These are phyloP conservation scores for Scrobipalpa atriplicella DNA, from an alignment of 2,888 invertebrate species.

Conservation along the genomic window DNA sequence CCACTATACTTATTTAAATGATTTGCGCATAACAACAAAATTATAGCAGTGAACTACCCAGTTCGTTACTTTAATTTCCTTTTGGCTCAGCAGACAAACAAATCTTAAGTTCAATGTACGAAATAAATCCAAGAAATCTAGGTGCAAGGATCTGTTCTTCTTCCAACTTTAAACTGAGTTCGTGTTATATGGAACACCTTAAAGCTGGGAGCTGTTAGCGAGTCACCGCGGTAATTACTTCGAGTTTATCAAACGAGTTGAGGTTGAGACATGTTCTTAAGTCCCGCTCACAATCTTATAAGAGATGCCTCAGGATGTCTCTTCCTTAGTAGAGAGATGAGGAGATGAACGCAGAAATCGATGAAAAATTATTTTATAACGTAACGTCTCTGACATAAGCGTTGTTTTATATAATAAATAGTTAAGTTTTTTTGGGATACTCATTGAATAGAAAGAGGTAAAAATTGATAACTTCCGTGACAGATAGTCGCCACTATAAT, in stretches of 20 bases:
- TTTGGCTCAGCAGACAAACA: not conserved
- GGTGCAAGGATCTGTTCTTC: not conserved
- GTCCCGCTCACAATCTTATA: not conserved
- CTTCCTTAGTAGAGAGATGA: no score
- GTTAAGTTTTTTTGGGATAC: no score
- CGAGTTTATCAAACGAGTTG: conserved; percentile 13
- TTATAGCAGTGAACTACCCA: not conserved
- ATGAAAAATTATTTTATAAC: not conserved
- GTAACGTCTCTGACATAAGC: no score
- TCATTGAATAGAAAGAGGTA: no score
- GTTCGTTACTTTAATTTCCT: not conserved
- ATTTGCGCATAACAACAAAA: no score
- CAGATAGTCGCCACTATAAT: no score
- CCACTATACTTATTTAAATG: no score
- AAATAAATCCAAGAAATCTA: conserved; percentile 3
- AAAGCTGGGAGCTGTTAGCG: not conserved
- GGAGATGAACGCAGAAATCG: not conserved
- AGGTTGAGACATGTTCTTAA: not conserved
- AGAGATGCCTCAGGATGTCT: not conserved
- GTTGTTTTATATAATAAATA: no score
- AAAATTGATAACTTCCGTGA: no score
- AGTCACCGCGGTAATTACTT: conserved; percentile 21
- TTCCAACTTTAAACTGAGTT: conserved; percentile 15
- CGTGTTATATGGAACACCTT: conserved; percentile 7
- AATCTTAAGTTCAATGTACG: not conserved